Evolutionary conservation across 2,888 invertebrate genomes (phyloP).

Genomic region (Pristionchus japonicus): DNA sequence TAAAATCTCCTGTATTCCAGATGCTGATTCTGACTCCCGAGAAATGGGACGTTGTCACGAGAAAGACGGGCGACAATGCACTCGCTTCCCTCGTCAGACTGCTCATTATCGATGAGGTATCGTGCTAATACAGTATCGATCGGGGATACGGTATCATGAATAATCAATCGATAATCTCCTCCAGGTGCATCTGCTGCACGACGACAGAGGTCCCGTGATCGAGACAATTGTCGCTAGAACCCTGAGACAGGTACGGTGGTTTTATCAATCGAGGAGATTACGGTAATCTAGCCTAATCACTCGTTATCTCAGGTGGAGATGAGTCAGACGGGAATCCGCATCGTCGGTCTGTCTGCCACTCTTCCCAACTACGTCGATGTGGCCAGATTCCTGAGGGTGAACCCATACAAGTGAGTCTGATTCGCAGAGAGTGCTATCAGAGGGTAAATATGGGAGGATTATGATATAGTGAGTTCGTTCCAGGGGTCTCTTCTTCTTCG

Average conservation of each 20-base stretch:
- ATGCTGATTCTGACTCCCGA: slow-evolving; percentile 99
- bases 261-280: not conserved
- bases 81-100: slow-evolving; percentile 91
- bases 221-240: slow-evolving; percentile 97
- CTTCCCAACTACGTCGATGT: slow-evolving; percentile 97
- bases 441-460: not conserved
- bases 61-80: slow-evolving; percentile 91
- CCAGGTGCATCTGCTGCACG: slow-evolving; percentile 91
- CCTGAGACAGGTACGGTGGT: slow-evolving; percentile 82
- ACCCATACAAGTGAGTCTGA: slow-evolving; percentile 81
- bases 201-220: slow-evolving; percentile 96
- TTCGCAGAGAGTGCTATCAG: not conserved
- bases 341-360: slow-evolving; percentile 88
- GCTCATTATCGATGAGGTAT: slow-evolving; percentile 90
- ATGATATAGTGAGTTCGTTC: not conserved
- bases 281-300: not conserved
- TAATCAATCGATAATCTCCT: not conserved
- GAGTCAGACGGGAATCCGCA: slow-evolving; percentile 88
- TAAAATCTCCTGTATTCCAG: slow-evolving; percentile 69
- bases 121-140: not conserved
- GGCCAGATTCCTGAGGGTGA: slow-evolving; percentile 92
- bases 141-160: not conserved
- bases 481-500: slow-evolving; percentile 78
- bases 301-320: slow-evolving; percentile 76
- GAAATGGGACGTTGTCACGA: slow-evolving; percentile 99